Base-by-base conservation (phyloP, 1,140 invertebrate genomes). In the Cheumatopsyche charites region DNA sequence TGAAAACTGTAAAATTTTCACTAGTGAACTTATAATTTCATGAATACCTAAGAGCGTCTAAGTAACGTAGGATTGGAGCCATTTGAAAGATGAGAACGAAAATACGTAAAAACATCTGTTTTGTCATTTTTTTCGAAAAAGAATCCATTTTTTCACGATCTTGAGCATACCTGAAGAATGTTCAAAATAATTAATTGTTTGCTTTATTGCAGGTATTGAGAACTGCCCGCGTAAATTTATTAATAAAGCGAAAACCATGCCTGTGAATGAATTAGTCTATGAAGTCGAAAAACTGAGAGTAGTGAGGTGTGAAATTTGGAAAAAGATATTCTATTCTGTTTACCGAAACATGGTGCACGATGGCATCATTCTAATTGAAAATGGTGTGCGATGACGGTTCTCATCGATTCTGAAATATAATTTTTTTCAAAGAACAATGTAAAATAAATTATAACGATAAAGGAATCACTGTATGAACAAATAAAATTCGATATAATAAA, bases 51-150 rank as follows among this genome's bases (percentile, higher is more conserved):
- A 91, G 80, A 5, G 90, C 88, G 83, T 92, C 90, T 77, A 83
- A 81, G 73, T 87, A 87, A 58, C 88, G 80, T 55, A 90, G 77
- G 65, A 89, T 86, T 1, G 89, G 88, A 21, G 89, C 88, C 78
- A 90, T 82, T 79, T 89, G 89, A 71, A 90, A 82, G 2, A 89
- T 75, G 11, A 90, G 77, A 11, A 90, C 87, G 76, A 89, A 82
- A 21, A 88, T 82, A 21, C 86, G 79, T n/a, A 88, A 79, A 72
- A 87, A 79, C 45, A 82, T 80, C 26, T 82, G 78, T 69, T 83
- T 86, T 6, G 85, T 87, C 69, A 86, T 83, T 73, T 83, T 82
- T 72, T 87, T 85, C 0, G 85, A 78, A 12, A 83, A 65, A 21
- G 82, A 83, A 42, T 83, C 77, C n/a, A 66, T 49, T 49, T 83